These are phyloP conservation scores for Icerya purchasi DNA, from an alignment of 2,888 invertebrate genomes.

Conservation along the genomic window DNA sequence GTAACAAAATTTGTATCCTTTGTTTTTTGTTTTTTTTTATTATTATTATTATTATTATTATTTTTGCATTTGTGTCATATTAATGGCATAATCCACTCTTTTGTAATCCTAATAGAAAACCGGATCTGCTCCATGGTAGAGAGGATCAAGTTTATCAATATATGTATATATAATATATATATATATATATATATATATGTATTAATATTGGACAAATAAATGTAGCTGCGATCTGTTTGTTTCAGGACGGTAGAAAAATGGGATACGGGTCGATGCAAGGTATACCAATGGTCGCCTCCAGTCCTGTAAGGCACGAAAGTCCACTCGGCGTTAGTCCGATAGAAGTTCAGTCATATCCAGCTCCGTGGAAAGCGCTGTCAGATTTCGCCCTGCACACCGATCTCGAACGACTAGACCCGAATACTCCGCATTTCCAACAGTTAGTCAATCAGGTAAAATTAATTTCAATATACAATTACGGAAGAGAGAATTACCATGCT, in stretches of 20 bases:
- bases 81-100: no score
- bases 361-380: conserved; percentile 88
- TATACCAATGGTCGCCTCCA: conserved; percentile 92
- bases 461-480: neutral
- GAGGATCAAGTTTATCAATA: no score
- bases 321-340: conserved; percentile 67
- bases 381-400: conserved; percentile 91
- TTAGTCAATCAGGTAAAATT: conserved; percentile 73
- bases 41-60: no score
- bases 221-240: no score
- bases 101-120: no score
- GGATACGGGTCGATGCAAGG: conserved; percentile 89
- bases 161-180: no score
- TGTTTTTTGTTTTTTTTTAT: no score
- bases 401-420: conserved; percentile 64
- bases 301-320: conserved; percentile 75
- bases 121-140: no score
- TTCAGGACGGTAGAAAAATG: conserved; percentile 83
- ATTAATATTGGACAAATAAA: no score
- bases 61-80: no score
- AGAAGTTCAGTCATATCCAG: conserved; percentile 83
- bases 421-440: conserved; percentile 83
- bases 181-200: no score
- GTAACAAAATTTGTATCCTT: no score
- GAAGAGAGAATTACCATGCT: neutral